Percentiles rank a stretch among this genome's conserved stretches.
phyloP scores from a whole-genome alignment of 2,113 vertebrate species.

The Motacilla tschutschensis region DNA sequence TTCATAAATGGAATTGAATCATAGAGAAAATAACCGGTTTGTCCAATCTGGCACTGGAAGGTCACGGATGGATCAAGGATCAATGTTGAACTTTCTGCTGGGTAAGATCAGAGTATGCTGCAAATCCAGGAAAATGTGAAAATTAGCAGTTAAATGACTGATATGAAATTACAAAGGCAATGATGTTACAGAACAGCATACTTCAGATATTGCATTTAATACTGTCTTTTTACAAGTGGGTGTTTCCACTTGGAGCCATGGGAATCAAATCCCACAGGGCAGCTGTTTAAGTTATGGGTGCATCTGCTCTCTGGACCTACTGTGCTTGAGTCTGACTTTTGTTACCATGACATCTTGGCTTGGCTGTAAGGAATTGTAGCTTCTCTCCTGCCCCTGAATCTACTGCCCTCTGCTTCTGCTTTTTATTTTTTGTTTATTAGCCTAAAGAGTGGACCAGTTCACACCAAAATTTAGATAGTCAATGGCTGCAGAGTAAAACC shows the following conservation, averaged over 20 bases:
- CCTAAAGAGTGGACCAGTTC: neutral
- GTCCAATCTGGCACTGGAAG: neutral
- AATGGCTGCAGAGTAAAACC: neutral
- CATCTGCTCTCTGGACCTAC: neutral
- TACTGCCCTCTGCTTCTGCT: neutral
- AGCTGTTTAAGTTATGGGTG: neutral
- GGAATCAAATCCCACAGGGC: neutral
- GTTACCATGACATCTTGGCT: accelerated
- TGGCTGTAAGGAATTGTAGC: neutral
- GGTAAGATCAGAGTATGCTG: neutral
- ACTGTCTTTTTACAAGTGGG: neutral
- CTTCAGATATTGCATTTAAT: neutral
- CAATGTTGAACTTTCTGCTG: neutral
- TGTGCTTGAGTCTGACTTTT: neutral
- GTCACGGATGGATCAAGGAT: neutral
- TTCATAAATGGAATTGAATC: constrained; percentile 1
- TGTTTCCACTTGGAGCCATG: neutral
- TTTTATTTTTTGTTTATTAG: neutral
- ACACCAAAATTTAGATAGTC: neutral
- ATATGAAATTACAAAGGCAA: neutral
- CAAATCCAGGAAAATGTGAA: neutral
- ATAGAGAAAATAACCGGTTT: neutral
- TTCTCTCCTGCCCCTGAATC: neutral
- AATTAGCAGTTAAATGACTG: neutral
- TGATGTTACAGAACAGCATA: neutral